A percentile compares a stretch with the other conserved stretches of the same genome.
Conservation (phyloP, 2,113 vertebrate species). For the Microcebus tavaratra region DNA sequence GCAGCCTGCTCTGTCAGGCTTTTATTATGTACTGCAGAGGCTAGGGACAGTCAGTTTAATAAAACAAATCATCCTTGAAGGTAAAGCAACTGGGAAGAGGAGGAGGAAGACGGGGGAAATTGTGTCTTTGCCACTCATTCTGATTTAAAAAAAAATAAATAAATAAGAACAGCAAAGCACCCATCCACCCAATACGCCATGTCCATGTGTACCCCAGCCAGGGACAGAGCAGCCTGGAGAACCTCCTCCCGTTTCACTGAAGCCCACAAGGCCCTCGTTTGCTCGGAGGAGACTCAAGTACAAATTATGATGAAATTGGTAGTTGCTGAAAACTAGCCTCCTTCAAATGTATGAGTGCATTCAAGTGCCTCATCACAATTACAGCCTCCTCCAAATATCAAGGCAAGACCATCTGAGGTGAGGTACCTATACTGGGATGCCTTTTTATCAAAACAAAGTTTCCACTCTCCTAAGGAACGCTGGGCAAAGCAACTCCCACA, state of each 20-base stretch:
- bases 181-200: not conserved
- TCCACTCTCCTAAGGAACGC: slow-evolving; percentile 73
- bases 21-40: slow-evolving; percentile 95
- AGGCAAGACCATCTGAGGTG: slow-evolving; percentile 32
- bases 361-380: not conserved
- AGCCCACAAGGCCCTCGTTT: not conserved
- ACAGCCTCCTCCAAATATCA: not conserved
- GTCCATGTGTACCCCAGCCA: not conserved
- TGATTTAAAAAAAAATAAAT: not conserved
- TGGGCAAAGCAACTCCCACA: slow-evolving; percentile 59
- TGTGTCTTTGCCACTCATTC: slow-evolving; percentile 81
- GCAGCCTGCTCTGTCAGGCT: slow-evolving; percentile 96
- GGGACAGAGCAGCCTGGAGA: not conserved
- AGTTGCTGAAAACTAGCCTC: not conserved
- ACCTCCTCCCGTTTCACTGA: not conserved
- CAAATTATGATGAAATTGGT: not conserved
- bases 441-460: slow-evolving; percentile 68
- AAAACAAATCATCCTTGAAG: slow-evolving; percentile 99
- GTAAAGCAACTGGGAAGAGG: slow-evolving; percentile 94
- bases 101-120: slow-evolving; percentile 85
- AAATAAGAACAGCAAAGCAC: slow-evolving; percentile 43
- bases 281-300: not conserved
- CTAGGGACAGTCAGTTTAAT: slow-evolving; percentile 99
- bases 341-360: not conserved
- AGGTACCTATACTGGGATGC: slow-evolving; percentile 46